Evolutionary conservation across 2,797 vertebrate genomes (phyloP).

Genomic region (Gorsachius magnificus): DNA sequence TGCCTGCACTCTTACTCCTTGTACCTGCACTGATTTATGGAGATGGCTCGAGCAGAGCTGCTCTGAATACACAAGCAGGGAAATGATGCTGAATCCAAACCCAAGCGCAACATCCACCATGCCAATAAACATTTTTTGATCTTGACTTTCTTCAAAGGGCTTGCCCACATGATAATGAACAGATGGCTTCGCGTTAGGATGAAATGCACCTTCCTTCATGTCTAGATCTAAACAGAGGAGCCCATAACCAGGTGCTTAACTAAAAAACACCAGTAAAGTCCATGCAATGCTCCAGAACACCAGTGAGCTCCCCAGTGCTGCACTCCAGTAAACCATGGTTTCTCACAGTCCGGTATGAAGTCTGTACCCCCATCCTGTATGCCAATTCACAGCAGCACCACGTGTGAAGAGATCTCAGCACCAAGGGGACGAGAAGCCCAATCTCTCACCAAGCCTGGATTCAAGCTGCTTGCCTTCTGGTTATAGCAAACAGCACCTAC

Average conservation of each 20-base stretch:
- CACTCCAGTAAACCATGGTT: not conserved
- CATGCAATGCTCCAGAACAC: not conserved
- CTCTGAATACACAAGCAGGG: not conserved
- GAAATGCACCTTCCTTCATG: not conserved
- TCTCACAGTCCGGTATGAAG: not conserved
- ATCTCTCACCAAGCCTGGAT: not conserved
- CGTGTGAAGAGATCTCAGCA: not conserved
- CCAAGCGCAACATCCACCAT: not conserved
- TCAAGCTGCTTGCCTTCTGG: not conserved
- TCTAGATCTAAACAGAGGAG: not conserved
- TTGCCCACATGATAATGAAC: accelerated
- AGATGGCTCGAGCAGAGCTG: not conserved
- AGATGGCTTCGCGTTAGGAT: accelerated
- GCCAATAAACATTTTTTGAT: not conserved
- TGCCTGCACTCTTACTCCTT: not conserved
- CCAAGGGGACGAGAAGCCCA: not conserved
- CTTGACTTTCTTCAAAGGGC: not conserved
- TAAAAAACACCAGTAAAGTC: not conserved
- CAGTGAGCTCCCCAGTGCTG: not conserved
- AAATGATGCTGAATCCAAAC: not conserved
- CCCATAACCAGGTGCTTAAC: not conserved
- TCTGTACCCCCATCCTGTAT: not conserved
- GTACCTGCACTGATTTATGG: not conserved
- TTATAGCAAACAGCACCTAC: not conserved
- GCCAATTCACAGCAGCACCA: not conserved